These are phyloP conservation scores for Brachyrhaphis roseni DNA, from an alignment of 2,797 vertebrate species.

Conservation along the genomic window DNA sequence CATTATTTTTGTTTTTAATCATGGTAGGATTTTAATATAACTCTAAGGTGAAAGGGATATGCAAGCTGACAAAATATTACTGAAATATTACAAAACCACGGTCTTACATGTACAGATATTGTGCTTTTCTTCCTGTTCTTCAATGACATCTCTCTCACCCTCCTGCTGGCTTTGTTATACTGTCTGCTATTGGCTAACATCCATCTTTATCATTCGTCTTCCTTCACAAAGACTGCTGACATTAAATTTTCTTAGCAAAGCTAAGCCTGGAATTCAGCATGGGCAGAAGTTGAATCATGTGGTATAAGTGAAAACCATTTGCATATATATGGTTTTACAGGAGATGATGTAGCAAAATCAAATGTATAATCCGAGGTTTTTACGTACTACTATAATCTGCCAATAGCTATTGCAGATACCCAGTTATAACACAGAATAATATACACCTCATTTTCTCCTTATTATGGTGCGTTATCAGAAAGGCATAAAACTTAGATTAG, in stretches of 20 bases:
- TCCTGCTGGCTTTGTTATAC: conserved; percentile 16
- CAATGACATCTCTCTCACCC: conserved; percentile 1
- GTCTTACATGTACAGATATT: not conserved
- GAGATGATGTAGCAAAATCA: conserved; percentile 19
- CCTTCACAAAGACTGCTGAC: conserved; percentile 26
- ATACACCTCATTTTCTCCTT: conserved; percentile 1
- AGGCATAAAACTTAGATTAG: conserved; percentile 7
- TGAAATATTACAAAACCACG: conserved; percentile 1
- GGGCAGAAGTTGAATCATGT: conserved; percentile 17
- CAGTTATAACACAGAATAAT: conserved; percentile 8
- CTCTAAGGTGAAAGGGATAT: not conserved
- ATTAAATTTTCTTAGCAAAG: conserved; percentile 2
- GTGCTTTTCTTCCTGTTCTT: not conserved
- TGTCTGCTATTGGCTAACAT: conserved; percentile 7
- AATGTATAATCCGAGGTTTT: conserved; percentile 16
- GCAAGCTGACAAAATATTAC: not conserved
- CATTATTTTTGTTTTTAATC: not conserved
- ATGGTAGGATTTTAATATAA: not conserved
- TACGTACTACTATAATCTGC: conserved; percentile 8
- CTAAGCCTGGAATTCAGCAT: conserved; percentile 13
- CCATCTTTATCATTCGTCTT: conserved; percentile 15
- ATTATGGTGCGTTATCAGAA: conserved; percentile 8
- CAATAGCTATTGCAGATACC: conserved; percentile 1
- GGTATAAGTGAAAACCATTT: conserved; percentile 19
- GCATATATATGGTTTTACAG: conserved; percentile 12